Percentiles rank a stretch among this genome's conserved stretches.
phyloP scores from a whole-genome alignment of 2,888 invertebrate genomes.

The Phragmatobia fuliginosa region DNA sequence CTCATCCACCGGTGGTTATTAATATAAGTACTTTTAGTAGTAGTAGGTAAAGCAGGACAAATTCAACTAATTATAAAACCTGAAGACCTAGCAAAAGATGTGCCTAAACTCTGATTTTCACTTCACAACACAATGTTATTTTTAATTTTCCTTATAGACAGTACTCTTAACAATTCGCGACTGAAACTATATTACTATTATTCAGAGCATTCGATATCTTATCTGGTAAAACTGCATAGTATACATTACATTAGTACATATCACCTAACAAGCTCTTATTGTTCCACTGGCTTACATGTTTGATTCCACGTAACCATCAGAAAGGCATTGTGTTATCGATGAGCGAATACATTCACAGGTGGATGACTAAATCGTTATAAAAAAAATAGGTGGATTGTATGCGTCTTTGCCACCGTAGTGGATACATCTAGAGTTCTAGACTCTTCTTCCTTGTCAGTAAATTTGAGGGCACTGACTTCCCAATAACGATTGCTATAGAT shows the following conservation, averaged over 20 bases:
- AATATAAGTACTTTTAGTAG: background rate
- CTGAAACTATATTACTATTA: background rate
- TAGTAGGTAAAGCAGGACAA: no score
- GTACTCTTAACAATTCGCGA: background rate
- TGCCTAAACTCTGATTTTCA: no score
- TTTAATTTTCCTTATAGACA: background rate
- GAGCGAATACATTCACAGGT: background rate
- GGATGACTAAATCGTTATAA: background rate
- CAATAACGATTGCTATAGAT: no score
- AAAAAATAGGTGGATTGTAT: background rate
- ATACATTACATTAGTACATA: background rate
- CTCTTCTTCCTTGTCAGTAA: no score
- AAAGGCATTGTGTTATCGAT: background rate
- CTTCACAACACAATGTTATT: background rate
- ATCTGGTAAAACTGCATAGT: background rate
- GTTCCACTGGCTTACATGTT: background rate
- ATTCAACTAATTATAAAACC: no score
- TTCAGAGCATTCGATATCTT: background rate
- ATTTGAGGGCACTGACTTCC: no score
- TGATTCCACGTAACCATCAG: background rate
- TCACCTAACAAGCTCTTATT: background rate
- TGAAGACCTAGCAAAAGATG: no score
- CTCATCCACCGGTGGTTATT: background rate
- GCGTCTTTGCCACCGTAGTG: background rate
- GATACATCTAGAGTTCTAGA: no score